Conservation (phyloP, 2,888 invertebrate species). For the Drosophila meridiana region DNA sequence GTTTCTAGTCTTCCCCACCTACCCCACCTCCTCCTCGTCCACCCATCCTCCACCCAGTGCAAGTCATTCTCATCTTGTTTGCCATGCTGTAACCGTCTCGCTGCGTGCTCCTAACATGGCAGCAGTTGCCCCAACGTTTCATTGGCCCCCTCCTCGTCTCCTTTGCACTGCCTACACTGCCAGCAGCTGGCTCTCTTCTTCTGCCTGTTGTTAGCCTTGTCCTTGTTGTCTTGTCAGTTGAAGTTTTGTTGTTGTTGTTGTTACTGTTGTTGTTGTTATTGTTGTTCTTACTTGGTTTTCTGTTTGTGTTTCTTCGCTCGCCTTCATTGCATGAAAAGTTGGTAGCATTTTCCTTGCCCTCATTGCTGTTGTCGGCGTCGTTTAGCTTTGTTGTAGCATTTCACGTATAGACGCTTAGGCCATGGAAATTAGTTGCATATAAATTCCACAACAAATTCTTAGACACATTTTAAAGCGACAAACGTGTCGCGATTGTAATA, state of each 20-base stretch:
- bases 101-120: conserved; percentile 67
- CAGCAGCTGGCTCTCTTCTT: conserved; percentile 12
- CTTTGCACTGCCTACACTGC: neutral
- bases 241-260: conserved; percentile 47
- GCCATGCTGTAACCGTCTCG: conserved; percentile 75
- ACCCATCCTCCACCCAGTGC: neutral
- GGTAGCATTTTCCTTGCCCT: conserved; percentile 48
- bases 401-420: conserved; percentile 37
- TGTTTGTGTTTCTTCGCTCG: conserved; percentile 58
- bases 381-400: conserved; percentile 18
- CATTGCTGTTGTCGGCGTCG: conserved; percentile 1
- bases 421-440: conserved; percentile 58
- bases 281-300: conserved; percentile 49
- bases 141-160: conserved; percentile 4
- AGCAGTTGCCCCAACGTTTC: conserved; percentile 53
- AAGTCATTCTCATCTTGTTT: conserved; percentile 69
- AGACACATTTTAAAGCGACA: conserved; percentile 33
- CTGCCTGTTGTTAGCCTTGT: conserved; percentile 66
- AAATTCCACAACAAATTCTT: conserved; percentile 44
- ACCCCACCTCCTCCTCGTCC: neutral
- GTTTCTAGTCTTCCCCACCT: neutral
- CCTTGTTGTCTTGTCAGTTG: conserved; percentile 74
- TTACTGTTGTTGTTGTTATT: conserved; percentile 41
- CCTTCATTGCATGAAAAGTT: conserved; percentile 60
- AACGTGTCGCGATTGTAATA: conserved; percentile 17